These are phyloP conservation scores for Chrosomus eos DNA, from an alignment of 2,797 vertebrate species.

Conservation along the genomic window DNA sequence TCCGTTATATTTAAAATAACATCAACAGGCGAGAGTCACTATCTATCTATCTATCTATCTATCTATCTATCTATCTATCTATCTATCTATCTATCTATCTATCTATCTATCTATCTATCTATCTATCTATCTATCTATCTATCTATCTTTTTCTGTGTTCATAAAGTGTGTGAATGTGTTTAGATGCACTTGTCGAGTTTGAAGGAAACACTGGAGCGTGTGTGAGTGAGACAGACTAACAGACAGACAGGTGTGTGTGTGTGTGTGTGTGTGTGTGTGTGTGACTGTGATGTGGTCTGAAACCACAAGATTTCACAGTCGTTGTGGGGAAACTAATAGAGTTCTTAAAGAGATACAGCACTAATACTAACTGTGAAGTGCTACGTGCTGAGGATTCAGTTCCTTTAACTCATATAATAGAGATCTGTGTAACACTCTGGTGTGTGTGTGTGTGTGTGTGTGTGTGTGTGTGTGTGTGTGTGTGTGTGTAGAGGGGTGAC, in stretches of 20 bases:
- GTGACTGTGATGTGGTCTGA: not conserved
- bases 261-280: not conserved
- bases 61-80: fast-evolving
- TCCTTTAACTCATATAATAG: not conserved
- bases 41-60: no score
- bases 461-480: no score
- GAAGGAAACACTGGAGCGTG: not conserved
- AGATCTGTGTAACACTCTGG: not conserved
- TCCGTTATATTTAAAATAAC: no score
- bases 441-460: no score
- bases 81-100: not conserved
- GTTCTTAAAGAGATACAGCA: slow-evolving; percentile 19
- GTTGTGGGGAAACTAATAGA: not conserved
- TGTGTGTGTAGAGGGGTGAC: slow-evolving; percentile 9
- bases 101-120: not conserved
- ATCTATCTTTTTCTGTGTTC: no score
- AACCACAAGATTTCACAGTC: slow-evolving; percentile 6
- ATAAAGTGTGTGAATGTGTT: not conserved
- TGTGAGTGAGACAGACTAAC: not conserved
- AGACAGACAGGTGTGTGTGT: not conserved
- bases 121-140: not conserved
- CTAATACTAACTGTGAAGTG: not conserved
- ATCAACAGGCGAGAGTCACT: not conserved
- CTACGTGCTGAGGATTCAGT: not conserved
- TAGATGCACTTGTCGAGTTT: not conserved